phyloP scores from a whole-genome alignment of 2,113 vertebrate species.

The Thunnus maccoyii region DNA sequence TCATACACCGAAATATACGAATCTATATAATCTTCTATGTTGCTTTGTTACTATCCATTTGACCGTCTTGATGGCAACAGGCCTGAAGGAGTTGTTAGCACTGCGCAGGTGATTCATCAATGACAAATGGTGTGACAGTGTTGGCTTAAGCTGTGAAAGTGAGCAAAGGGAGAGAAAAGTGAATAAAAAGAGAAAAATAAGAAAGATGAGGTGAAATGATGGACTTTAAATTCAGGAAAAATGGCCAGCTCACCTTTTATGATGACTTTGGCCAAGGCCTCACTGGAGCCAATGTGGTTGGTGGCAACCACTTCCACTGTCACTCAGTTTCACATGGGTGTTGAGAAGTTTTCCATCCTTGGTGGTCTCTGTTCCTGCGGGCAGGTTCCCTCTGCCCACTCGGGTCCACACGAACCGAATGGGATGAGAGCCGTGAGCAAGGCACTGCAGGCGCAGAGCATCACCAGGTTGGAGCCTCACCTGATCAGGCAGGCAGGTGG shows the following conservation, averaged over 20 bases:
- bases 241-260: slow-evolving; percentile 86
- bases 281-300: slow-evolving; percentile 89
- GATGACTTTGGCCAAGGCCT: slow-evolving; percentile 83
- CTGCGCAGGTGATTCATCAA: background rate
- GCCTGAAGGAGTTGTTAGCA: background rate
- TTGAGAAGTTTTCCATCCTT: slow-evolving; percentile 84
- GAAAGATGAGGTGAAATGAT: background rate
- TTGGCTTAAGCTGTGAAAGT: slow-evolving; percentile 55
- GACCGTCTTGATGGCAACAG: background rate
- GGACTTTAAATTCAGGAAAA: background rate
- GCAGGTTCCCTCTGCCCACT: slow-evolving; percentile 81
- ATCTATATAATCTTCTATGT: slow-evolving; percentile 1
- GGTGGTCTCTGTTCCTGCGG: slow-evolving; percentile 50
- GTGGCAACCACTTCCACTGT: slow-evolving; percentile 88
- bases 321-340: slow-evolving; percentile 42
- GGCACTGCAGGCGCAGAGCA: slow-evolving; percentile 87
- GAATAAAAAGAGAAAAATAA: background rate
- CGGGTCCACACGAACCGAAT: slow-evolving; percentile 90
- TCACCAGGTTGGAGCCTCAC: slow-evolving; percentile 80
- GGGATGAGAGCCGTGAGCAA: slow-evolving; percentile 93
- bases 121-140: background rate
- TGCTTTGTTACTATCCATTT: slow-evolving; percentile 16
- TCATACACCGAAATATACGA: background rate
- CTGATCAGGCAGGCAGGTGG: slow-evolving; percentile 90
- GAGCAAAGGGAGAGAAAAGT: background rate